Evolutionary conservation across 2,888 invertebrate genomes (phyloP), one percentile per base, ranked within the genome.

Genomic region (Caenorhabditis sp.): DNA sequence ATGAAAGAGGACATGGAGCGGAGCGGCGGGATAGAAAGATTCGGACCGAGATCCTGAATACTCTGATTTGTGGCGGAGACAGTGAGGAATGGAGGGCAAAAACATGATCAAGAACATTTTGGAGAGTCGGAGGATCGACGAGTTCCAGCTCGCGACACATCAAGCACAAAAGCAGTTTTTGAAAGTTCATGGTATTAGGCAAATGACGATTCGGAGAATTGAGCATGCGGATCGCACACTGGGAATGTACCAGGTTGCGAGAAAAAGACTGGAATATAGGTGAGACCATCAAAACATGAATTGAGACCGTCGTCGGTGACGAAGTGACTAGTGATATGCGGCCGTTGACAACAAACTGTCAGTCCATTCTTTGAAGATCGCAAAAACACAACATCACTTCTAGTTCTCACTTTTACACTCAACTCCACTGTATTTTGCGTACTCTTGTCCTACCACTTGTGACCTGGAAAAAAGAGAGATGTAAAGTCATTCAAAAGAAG

Each of bases 71-170:
- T 71, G 62, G 35, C 60, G 60, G 51, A 26, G 26, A 20, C 47
- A 32, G 47, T 44, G n/a, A 47, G 40, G 60, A 18, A 15, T 56
- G 56, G 32, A 35, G 9, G 20, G 32, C 18, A 18, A 9, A 24
- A 32, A 6, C 22, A 24, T 55, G 72, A 72, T 64, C 64, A 72
- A 58, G 72, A 64, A 64, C 64, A 65, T 72, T 72, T 72, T 28
- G n/a, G 44, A 53, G 20, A 18, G 44, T 18, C 35, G 56, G 3
- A 32, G 32, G 35, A 55, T 55, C 20, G 56, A 15, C n/a, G 32
- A 55, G 55, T 55, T 26, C 5, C 28, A 47, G 47, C 47, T 47
- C 47, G 3, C 40, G 47, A 47, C 47, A 18, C 26, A 55, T 55
- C 32, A n/a, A n/a, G 55, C 24, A 55, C 55, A 35, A 26, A 15